Conservation (phyloP, 2,797 vertebrate species). For the Numenius phaeopus region DNA sequence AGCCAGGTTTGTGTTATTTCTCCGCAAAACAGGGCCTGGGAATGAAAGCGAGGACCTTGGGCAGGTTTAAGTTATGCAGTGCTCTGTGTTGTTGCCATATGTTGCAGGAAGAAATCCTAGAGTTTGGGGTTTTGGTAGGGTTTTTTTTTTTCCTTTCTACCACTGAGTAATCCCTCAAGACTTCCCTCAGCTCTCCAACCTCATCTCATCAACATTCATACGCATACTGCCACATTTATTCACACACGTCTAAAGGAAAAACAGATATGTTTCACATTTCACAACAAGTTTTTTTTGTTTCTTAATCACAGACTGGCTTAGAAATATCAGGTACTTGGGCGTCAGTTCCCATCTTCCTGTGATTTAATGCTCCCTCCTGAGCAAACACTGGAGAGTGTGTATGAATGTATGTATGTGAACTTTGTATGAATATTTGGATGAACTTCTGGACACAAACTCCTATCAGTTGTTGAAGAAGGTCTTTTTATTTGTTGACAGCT, state of each 20-base stretch:
- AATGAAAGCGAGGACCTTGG: neutral
- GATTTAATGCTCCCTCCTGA: neutral
- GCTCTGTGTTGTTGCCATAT: slow-evolving; percentile 25
- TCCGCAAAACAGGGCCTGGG: neutral
- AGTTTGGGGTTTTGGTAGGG: neutral
- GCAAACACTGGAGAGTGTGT: neutral
- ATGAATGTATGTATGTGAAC: neutral
- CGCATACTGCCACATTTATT: neutral
- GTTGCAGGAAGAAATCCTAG: slow-evolving; percentile 21
- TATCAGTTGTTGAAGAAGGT: neutral
- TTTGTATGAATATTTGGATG: neutral
- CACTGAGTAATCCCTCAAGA: slow-evolving; percentile 4
- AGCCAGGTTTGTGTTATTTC: neutral
- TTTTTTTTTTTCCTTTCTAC: neutral
- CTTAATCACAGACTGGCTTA: neutral
- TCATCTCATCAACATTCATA: neutral
- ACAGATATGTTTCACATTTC: neutral
- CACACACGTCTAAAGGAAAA: neutral
- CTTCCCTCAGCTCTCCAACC: neutral
- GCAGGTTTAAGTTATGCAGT: neutral
- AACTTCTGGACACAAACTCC: neutral
- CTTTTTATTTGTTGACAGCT: neutral
- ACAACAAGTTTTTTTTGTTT: neutral
- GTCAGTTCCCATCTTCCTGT: neutral
- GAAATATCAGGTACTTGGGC: neutral